Conservation (phyloP, 2,888 invertebrate species). For the Drosophila demipolita region DNA sequence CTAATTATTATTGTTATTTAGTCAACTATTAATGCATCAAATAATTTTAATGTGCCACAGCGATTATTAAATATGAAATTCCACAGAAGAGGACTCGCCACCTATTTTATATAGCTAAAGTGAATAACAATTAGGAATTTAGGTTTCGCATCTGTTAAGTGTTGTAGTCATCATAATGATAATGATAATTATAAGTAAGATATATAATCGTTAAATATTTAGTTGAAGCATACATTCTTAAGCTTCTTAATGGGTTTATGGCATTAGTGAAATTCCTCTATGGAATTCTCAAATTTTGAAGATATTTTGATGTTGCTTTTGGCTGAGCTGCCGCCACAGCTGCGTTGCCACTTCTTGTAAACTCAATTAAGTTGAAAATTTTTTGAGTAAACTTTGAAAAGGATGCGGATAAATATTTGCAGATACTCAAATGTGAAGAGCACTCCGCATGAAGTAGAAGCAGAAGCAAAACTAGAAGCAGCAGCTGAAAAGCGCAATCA, state of each 20-base stretch:
- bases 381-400: constrained; percentile 49
- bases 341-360: constrained; percentile 52
- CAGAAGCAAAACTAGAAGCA: neutral
- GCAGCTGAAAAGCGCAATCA: constrained; percentile 62
- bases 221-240: neutral
- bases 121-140: neutral
- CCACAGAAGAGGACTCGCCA: neutral
- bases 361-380: constrained; percentile 67
- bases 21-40: neutral
- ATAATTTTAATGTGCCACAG: neutral
- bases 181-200: neutral
- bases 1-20: neutral
- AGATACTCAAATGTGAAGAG: constrained; percentile 49
- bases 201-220: neutral
- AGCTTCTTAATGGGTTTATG: constrained; percentile 10
- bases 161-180: neutral
- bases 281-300: constrained; percentile 15
- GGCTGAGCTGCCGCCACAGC: neutral
- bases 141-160: neutral
- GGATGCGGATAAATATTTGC: constrained; percentile 71
- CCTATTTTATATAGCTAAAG: neutral
- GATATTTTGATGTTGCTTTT: constrained; percentile 8
- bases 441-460: constrained; percentile 1
- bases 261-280: constrained; percentile 26
- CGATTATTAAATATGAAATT: neutral